Evolutionary conservation across 2,888 invertebrate genomes (phyloP).

Genomic region (Noctua pronuba): DNA sequence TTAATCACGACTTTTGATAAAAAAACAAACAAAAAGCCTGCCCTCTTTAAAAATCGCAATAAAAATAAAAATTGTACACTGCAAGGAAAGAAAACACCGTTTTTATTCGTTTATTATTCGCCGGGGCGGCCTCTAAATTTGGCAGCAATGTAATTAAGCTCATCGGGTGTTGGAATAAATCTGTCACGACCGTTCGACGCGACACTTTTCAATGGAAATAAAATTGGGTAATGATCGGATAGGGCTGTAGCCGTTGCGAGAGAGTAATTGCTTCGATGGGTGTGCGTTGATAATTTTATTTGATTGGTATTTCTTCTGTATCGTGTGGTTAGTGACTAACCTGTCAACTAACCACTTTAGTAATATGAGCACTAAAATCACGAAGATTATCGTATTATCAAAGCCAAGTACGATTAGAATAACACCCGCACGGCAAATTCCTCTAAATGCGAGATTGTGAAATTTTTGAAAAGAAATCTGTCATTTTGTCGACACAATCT

Average conservation of each 20-base stretch:
- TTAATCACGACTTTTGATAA: constrained; percentile 21
- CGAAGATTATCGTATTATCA: no score
- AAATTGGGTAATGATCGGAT: constrained; percentile 59
- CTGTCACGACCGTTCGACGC: constrained; percentile 55
- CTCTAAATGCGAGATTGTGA: no score
- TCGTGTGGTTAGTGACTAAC: no score
- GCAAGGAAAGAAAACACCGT: constrained; percentile 33
- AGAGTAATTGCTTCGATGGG: constrained; percentile 38
- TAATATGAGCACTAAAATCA: no score
- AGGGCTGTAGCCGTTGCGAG: constrained; percentile 26
- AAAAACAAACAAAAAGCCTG: constrained; percentile 13
- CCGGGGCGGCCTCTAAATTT: constrained; percentile 50
- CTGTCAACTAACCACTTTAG: no score
- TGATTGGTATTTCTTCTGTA: neutral
- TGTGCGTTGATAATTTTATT: neutral
- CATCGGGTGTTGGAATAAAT: constrained; percentile 63
- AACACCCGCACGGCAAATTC: no score
- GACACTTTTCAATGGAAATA: constrained; percentile 63
- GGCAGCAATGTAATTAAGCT: constrained; percentile 62
- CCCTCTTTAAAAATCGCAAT: neutral
- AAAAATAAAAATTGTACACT: constrained; percentile 29
- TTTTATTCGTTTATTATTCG: constrained; percentile 57
- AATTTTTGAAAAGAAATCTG: no score
- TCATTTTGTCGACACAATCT: no score
- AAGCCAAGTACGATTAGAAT: no score